These are phyloP conservation scores for Cephus runcator DNA, from an alignment of 2,888 invertebrate genomes.

Conservation along the genomic window DNA sequence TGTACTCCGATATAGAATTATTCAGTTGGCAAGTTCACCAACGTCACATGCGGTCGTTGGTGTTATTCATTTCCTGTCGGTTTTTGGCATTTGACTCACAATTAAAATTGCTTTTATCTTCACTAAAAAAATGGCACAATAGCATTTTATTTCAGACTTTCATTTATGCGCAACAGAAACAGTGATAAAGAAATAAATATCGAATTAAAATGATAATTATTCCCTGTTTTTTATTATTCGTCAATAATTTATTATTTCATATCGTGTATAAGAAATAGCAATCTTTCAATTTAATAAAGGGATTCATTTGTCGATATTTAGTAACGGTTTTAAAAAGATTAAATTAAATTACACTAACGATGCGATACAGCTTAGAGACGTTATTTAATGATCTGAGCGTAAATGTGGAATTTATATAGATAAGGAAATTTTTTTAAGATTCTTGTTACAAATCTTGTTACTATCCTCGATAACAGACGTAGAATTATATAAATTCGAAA, in stretches of 20 bases:
- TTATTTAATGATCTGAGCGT: background rate
- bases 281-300: too few relatives aligned
- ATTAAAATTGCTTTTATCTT: constrained; percentile 5
- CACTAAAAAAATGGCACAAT: background rate
- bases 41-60: background rate
- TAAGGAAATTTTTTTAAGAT: background rate
- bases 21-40: constrained; percentile 23
- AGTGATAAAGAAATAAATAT: background rate
- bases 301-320: too few relatives aligned
- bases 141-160: too few relatives aligned
- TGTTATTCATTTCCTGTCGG: constrained; percentile 21
- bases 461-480: background rate
- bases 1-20: background rate
- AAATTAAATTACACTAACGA: too few relatives aligned
- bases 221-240: background rate
- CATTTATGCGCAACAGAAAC: background rate
- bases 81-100: constrained; percentile 25
- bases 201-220: too few relatives aligned
- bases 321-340: background rate
- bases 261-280: too few relatives aligned
- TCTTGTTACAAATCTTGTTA: background rate
- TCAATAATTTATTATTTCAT: too few relatives aligned
- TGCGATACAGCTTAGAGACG: too few relatives aligned
- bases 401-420: background rate
- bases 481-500: background rate